Evolutionary conservation across 2,888 invertebrate species (phyloP), one percentile per base, ranked within the genome.

Genomic region (Leucophenga montana): DNA sequence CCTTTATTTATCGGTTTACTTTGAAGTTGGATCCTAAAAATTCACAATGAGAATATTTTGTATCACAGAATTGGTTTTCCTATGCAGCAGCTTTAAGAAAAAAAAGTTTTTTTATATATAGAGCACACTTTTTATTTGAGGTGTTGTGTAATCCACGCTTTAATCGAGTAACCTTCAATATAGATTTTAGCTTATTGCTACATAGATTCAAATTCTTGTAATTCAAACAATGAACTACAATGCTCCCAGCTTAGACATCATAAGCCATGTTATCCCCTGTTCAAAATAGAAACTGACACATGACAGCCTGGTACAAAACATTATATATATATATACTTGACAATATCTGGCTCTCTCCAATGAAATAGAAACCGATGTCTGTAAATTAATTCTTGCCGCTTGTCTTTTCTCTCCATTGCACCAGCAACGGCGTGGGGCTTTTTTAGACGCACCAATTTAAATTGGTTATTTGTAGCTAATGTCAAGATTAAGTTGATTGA

Each of bases 401-500:
- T 67, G 66, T 20, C 9, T 56, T 50, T 9, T 67, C 53, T 56
- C 72, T 71, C 74, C 75, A 77, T 75, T 71, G 78, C 77, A 71
- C 8, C 67, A 61, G 31, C 18, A 50, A 68, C 16, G 18, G 27
- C n/a, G 56, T n/a, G 11, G 57, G 11, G 31, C 6, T 8, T 27
- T 3, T 33, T 44, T 69, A 59, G 73, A 71, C 77, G 81, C 81
- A 82, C 75, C 79, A 80, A 81, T 82, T 81, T 74, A 74, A 79
- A 80, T 80, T 62, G 50, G n/a, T 22, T 68, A 54, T 50, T 54
- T 27, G 50, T 39, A 64, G 66, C 66, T 66, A 75, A 74, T 78
- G 78, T 78, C 79, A 79, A 75, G 66, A 73, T 78, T 80, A 73
- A 67, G 78, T 80, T 82, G 82, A 82, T 82, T 82, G 82, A 82